These are phyloP conservation scores for Pantherophis alleghaniensis DNA, from an alignment of 2,797 vertebrate genomes.

Conservation along the genomic window DNA sequence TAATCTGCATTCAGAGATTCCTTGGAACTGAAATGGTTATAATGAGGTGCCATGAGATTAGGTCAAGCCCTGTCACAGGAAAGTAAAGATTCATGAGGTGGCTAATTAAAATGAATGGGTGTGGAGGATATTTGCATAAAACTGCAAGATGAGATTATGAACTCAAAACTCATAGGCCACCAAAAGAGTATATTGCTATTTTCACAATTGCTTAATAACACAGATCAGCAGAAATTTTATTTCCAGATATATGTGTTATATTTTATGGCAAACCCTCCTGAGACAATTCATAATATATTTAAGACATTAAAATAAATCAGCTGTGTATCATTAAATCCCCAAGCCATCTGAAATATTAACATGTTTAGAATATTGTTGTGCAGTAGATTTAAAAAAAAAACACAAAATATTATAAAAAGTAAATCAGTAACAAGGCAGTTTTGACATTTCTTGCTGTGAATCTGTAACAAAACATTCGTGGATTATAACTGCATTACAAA, in stretches of 20 bases:
- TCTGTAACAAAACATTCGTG: background rate
- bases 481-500: background rate
- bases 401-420: background rate
- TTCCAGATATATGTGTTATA: background rate
- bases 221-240: background rate
- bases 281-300: background rate
- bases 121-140: background rate
- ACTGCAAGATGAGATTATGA: background rate
- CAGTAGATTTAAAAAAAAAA: too few relatives aligned
- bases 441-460: background rate
- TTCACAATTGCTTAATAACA: background rate
- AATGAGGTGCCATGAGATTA: background rate
- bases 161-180: background rate
- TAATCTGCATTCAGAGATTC: background rate
- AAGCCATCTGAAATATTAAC: background rate
- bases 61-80: conserved; percentile 2
- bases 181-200: background rate
- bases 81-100: conserved; percentile 2
- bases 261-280: background rate
- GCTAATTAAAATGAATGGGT: conserved; percentile 2
- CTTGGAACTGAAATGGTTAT: background rate
- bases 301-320: background rate
- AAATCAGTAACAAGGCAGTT: background rate
- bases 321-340: background rate
- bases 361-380: background rate